phyloP scores from a whole-genome alignment of 2,113 vertebrate species.

The Garra rufa region DNA sequence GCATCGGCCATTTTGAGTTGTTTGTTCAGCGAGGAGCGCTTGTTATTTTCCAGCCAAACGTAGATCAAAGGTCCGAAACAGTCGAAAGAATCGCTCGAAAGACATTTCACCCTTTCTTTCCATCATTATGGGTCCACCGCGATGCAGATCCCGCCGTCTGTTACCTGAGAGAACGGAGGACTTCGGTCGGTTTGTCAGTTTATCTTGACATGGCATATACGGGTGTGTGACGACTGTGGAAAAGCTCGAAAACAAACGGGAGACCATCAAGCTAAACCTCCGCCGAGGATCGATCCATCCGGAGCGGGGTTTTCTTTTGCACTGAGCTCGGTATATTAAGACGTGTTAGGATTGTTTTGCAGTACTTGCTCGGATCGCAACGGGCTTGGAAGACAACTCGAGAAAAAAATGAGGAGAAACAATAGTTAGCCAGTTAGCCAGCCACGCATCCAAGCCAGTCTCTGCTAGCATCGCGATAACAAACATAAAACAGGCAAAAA shows the following conservation, averaged over 20 bases:
- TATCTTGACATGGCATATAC: constrained; percentile 99
- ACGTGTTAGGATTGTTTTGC: constrained; percentile 18
- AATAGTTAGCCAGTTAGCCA: constrained; percentile 29
- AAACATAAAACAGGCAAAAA: constrained; percentile 57
- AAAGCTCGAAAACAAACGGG: constrained; percentile 61
- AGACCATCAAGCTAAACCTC: constrained; percentile 46
- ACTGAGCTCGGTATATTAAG: not conserved
- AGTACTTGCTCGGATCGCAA: constrained; percentile 9
- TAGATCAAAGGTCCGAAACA: constrained; percentile 47
- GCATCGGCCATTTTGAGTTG: constrained; percentile 79
- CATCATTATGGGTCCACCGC: constrained; percentile 82
- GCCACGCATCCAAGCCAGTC: constrained; percentile 13
- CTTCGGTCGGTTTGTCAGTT: constrained; percentile 89
- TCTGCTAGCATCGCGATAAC: constrained; percentile 30
- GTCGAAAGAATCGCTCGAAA: constrained; percentile 64
- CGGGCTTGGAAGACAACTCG: not conserved
- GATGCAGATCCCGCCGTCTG: constrained; percentile 83
- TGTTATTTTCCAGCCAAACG: constrained; percentile 63
- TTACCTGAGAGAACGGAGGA: constrained; percentile 87
- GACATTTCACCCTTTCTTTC: constrained; percentile 71
- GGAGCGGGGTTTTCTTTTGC: constrained; percentile 2
- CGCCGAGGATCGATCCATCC: constrained; percentile 4
- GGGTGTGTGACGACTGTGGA: constrained; percentile 78
- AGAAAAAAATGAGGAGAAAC: constrained; percentile 29
- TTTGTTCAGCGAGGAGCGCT: constrained; percentile 64